A percentile compares a stretch with the other conserved stretches of the same genome.
phyloP scores from a whole-genome alignment of 1,140 invertebrate genomes.

The Drosophila pectinifera region DNA sequence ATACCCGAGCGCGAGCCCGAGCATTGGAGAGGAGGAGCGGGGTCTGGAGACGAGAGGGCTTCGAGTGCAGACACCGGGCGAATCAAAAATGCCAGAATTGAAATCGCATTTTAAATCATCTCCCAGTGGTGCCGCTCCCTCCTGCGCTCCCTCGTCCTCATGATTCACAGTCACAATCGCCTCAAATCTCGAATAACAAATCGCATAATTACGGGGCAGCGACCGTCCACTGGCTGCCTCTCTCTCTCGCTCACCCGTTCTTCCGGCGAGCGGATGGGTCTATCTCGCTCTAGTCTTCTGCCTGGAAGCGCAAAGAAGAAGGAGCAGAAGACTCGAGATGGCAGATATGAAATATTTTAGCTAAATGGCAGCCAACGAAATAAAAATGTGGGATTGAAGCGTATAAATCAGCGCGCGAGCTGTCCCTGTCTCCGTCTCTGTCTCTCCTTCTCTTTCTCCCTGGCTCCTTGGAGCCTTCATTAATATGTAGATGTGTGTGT shows the following conservation, averaged over 20 bases:
- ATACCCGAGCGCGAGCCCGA: conserved; percentile 28
- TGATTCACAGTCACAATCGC: conserved; percentile 85
- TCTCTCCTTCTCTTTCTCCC: conserved; percentile 12
- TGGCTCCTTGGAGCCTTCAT: conserved; percentile 48
- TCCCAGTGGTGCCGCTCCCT: conserved; percentile 38
- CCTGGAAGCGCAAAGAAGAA: conserved; percentile 48
- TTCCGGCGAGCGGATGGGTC: conserved; percentile 11
- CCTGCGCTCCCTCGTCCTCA: conserved; percentile 36
- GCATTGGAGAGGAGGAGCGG: neutral
- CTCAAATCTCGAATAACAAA: conserved; percentile 85
- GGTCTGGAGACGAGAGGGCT: neutral
- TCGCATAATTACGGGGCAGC: conserved; percentile 85
- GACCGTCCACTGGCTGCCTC: conserved; percentile 59
- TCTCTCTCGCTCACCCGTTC: conserved; percentile 32
- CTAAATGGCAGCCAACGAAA: conserved; percentile 82
- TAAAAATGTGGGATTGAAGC: conserved; percentile 85
- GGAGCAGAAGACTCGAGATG: conserved; percentile 49
- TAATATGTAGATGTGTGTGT: conserved; percentile 58
- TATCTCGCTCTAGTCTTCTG: conserved; percentile 32
- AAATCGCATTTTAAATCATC: conserved; percentile 85
- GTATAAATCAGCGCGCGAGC: conserved; percentile 77
- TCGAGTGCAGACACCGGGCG: conserved; percentile 52
- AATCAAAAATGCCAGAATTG: conserved; percentile 85
- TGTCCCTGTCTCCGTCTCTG: conserved; percentile 11
- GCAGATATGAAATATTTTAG: conserved; percentile 84